A percentile compares a stretch with the other conserved stretches of the same genome.
These are phyloP conservation scores for Caerostris extrusa DNA, from an alignment of 1,140 invertebrate species.

Conservation along the genomic window DNA sequence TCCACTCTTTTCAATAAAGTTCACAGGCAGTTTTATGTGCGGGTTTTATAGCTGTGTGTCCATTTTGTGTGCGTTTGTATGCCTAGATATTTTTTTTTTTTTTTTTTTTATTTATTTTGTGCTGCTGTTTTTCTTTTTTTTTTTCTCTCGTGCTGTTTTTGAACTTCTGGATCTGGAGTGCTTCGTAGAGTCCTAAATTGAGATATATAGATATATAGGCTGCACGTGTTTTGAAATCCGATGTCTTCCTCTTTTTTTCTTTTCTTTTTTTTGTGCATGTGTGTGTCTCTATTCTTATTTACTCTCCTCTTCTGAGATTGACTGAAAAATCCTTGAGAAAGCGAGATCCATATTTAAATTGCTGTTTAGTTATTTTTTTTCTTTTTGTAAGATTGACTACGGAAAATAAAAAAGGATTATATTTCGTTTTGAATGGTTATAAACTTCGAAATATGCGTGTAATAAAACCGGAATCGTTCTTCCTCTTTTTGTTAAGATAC, in stretches of 20 bases:
- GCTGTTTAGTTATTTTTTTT: slow-evolving; percentile 40
- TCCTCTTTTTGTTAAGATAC: neutral
- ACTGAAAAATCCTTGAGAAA: neutral
- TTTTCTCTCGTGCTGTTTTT: slow-evolving; percentile 17
- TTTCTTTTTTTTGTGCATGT: no score
- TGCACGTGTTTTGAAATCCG: slow-evolving; percentile 56
- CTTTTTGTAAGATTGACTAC: neutral
- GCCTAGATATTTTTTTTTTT: slow-evolving; percentile 2
- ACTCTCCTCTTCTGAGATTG: slow-evolving; percentile 2
- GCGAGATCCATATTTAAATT: slow-evolving; percentile 46
- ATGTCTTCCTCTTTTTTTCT: slow-evolving; percentile 1
- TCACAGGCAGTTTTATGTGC: slow-evolving; percentile 56
- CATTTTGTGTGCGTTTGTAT: slow-evolving; percentile 62
- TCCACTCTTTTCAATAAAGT: slow-evolving; percentile 74
- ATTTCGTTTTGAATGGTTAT: slow-evolving; percentile 18
- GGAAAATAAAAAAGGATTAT: slow-evolving; percentile 21
- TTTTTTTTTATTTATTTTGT: slow-evolving; percentile 32
- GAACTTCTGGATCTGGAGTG: slow-evolving; percentile 34
- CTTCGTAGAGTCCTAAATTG: neutral
- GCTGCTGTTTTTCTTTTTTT: neutral
- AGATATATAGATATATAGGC: slow-evolving; percentile 37
- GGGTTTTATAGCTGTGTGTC: slow-evolving; percentile 66
- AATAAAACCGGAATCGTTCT: neutral
- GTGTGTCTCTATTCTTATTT: neutral
- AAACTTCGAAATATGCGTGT: neutral